Evolutionary conservation across 2,888 invertebrate genomes (phyloP).

Genomic region (Thyatira batis): DNA sequence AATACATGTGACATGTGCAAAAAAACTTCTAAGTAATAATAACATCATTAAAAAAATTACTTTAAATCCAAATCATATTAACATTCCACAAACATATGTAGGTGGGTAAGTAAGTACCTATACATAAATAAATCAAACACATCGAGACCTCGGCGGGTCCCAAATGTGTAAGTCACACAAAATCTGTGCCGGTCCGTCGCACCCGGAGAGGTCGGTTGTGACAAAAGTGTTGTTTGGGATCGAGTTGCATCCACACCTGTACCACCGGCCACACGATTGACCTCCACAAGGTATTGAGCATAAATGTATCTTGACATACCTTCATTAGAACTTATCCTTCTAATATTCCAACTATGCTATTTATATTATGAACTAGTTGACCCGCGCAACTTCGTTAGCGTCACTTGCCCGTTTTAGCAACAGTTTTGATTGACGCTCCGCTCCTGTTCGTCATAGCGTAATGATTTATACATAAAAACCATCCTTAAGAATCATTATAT

Average conservation of each 20-base stretch:
- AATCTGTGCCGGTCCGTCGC: slow-evolving; percentile 49
- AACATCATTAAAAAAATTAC: slow-evolving; percentile 2
- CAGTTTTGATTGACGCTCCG: too few relatives aligned
- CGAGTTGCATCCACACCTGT: slow-evolving; percentile 43
- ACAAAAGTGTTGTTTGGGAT: slow-evolving; percentile 48
- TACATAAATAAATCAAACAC: background rate
- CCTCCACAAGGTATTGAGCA: slow-evolving; percentile 32
- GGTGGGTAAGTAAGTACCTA: too few relatives aligned
- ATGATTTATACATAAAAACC: too few relatives aligned
- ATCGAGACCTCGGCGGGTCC: background rate
- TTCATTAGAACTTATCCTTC: too few relatives aligned
- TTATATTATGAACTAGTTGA: too few relatives aligned
- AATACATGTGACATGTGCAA: too few relatives aligned
- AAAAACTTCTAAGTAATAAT: too few relatives aligned
- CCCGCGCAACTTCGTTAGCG: too few relatives aligned
- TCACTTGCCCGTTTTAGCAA: too few relatives aligned
- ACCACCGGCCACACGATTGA: slow-evolving; percentile 32
- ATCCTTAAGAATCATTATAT: too few relatives aligned
- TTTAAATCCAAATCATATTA: slow-evolving; percentile 21
- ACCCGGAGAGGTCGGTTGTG: slow-evolving; percentile 44
- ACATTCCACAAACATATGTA: background rate
- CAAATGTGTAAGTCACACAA: slow-evolving; percentile 37
- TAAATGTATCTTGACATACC: background rate
- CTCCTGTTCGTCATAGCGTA: too few relatives aligned
- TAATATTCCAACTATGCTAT: too few relatives aligned